Conservation (phyloP, 2,113 vertebrate genomes). For the Amphilophus citrinellus region DNA sequence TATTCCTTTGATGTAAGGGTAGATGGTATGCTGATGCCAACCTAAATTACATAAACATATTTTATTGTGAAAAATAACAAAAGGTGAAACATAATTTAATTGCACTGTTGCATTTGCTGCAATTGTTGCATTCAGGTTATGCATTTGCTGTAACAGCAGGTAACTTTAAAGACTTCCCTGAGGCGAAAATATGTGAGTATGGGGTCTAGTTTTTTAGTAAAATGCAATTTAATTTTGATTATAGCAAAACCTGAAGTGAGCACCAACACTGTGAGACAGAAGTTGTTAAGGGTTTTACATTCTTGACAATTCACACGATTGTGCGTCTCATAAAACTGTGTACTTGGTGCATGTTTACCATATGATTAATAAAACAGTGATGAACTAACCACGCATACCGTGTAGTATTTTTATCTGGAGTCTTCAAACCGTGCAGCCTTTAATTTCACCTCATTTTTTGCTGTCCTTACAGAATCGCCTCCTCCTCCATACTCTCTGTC, state of each 20-base stretch:
- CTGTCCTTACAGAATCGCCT: slow-evolving; percentile 88
- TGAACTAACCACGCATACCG: background rate
- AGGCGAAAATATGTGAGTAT: background rate
- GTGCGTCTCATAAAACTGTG: background rate
- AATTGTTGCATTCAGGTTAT: background rate
- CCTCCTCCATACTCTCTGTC: slow-evolving; percentile 96
- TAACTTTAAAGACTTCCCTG: background rate
- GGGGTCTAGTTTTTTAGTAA: no score
- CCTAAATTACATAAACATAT: background rate
- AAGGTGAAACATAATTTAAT: background rate
- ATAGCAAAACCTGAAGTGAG: no score
- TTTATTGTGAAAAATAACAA: background rate
- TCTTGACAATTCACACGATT: background rate
- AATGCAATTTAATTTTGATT: no score
- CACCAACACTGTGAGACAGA: no score
- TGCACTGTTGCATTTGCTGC: background rate
- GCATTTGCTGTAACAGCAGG: background rate
- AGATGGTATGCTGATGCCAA: background rate
- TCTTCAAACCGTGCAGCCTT: background rate
- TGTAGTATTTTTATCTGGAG: no score
- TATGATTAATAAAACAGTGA: background rate
- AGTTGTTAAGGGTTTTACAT: background rate
- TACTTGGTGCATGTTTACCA: background rate
- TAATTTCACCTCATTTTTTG: background rate
- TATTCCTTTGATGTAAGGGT: background rate